Evolutionary conservation across 2,113 vertebrate species (phyloP).

Genomic region (Pseudorasbora parva): DNA sequence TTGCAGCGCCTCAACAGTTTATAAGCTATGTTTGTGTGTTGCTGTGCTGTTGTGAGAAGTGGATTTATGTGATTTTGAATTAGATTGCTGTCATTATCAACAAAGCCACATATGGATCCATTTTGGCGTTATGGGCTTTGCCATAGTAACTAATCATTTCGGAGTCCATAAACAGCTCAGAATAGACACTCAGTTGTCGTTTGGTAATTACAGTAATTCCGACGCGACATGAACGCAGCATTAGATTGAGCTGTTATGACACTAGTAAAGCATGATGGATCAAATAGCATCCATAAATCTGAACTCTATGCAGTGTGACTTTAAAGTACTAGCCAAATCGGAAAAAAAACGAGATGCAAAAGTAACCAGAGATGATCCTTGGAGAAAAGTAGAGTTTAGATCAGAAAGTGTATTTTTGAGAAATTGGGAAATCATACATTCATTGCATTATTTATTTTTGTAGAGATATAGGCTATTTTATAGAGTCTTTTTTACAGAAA

Average conservation of each 20-base stretch:
- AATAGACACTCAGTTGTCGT: background rate
- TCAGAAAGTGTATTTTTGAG: slow-evolving; percentile 64
- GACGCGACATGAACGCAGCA: background rate
- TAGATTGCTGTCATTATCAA: slow-evolving; percentile 13
- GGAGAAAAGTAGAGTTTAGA: slow-evolving; percentile 27
- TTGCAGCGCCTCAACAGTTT: background rate
- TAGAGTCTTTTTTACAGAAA: slow-evolving; percentile 71
- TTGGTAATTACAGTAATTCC: slow-evolving; percentile 8
- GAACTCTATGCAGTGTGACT: slow-evolving; percentile 76
- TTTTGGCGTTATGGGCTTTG: background rate
- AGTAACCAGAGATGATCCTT: background rate
- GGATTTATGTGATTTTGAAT: background rate
- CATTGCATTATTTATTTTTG: slow-evolving; percentile 80
- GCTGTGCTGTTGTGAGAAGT: background rate
- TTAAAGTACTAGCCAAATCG: slow-evolving; percentile 44
- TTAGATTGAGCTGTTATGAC: slow-evolving; percentile 6
- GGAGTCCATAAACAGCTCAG: background rate
- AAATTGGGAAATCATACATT: slow-evolving; percentile 73
- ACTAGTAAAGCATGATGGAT: background rate
- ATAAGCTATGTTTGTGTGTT: background rate
- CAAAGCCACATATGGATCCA: background rate
- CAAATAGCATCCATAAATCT: slow-evolving; percentile 55
- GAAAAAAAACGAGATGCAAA: background rate
- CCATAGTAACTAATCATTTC: background rate
- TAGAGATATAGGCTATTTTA: slow-evolving; percentile 78